Evolutionary conservation across 2,113 vertebrate genomes (phyloP).

Genomic region (Chloropsis cyanopogon): DNA sequence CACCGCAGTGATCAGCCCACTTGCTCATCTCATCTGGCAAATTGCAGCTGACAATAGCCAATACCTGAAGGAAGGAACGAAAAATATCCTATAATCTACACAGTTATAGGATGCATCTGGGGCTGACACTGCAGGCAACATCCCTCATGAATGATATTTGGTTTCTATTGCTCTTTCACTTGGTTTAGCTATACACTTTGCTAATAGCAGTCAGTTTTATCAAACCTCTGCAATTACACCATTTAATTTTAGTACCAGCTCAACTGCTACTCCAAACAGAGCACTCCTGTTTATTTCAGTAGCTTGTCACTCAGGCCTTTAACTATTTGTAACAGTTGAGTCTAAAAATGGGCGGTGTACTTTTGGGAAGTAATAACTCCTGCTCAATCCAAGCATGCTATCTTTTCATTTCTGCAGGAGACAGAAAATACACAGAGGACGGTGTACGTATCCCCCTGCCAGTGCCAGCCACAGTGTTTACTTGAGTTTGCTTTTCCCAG

Average conservation of each 20-base stretch:
- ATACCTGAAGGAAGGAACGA: conserved; percentile 10
- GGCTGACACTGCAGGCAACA: not conserved
- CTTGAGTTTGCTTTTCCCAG: not conserved
- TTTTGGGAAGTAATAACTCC: not conserved
- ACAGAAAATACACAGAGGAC: not conserved
- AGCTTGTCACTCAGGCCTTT: not conserved
- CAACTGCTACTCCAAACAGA: not conserved
- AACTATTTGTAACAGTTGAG: not conserved
- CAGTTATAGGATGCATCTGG: not conserved
- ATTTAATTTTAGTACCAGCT: not conserved
- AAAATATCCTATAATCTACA: not conserved
- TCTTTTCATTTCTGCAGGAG: not conserved
- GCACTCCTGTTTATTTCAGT: not conserved
- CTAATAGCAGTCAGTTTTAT: not conserved
- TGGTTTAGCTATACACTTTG: not conserved
- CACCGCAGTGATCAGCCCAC: not conserved
- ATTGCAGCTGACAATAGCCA: not conserved
- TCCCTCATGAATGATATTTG: not conserved
- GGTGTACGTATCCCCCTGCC: not conserved
- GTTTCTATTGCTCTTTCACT: not conserved
- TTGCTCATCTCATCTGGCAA: not conserved
- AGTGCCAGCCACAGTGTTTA: not conserved
- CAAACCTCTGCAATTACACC: not conserved
- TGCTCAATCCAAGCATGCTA: not conserved
- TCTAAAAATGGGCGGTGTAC: not conserved